A percentile compares a stretch with the other conserved stretches of the same genome.
Conservation (phyloP, 2,113 vertebrate genomes). For the Dryoscopus gambensis region DNA sequence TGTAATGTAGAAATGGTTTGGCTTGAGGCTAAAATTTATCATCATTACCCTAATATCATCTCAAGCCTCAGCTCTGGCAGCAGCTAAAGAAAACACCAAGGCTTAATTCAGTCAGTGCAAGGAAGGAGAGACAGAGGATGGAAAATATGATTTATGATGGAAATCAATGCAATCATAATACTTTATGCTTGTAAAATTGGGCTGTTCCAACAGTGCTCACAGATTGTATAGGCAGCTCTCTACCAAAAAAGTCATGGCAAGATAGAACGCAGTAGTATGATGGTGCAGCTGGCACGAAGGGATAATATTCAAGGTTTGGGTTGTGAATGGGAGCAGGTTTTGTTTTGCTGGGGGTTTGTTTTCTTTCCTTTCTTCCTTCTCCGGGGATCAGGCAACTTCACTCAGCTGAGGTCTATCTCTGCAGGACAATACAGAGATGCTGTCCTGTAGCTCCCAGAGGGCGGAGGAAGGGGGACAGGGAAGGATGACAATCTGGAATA, state of each 20-base stretch:
- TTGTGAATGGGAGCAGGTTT: not conserved
- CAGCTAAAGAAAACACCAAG: slow-evolving; percentile 76
- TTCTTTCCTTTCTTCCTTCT: not conserved
- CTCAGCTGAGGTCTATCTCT: not conserved
- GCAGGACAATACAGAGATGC: not conserved
- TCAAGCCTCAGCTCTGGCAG: slow-evolving; percentile 75
- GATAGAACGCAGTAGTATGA: not conserved
- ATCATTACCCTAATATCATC: slow-evolving; percentile 85
- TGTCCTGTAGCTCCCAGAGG: not conserved
- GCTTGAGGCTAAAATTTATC: slow-evolving; percentile 79
- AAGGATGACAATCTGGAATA: not conserved
- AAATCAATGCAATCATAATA: slow-evolving; percentile 82
- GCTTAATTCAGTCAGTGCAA: slow-evolving; percentile 76
- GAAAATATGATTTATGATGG: slow-evolving; percentile 81
- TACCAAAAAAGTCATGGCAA: slow-evolving; percentile 29
- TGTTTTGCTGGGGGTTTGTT: not conserved
- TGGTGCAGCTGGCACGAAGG: not conserved
- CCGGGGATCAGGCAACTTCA: not conserved
- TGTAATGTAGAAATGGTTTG: slow-evolving; percentile 74
- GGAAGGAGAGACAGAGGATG: slow-evolving; percentile 74
- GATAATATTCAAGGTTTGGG: not conserved
- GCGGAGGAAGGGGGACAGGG: not conserved
- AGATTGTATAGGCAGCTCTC: slow-evolving; percentile 48
- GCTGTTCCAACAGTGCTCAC: slow-evolving; percentile 52
- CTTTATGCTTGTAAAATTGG: slow-evolving; percentile 76